These are phyloP conservation scores for Linhomoeus sp. DNA, from an alignment of 2,888 invertebrate species.

Conservation along the genomic window DNA sequence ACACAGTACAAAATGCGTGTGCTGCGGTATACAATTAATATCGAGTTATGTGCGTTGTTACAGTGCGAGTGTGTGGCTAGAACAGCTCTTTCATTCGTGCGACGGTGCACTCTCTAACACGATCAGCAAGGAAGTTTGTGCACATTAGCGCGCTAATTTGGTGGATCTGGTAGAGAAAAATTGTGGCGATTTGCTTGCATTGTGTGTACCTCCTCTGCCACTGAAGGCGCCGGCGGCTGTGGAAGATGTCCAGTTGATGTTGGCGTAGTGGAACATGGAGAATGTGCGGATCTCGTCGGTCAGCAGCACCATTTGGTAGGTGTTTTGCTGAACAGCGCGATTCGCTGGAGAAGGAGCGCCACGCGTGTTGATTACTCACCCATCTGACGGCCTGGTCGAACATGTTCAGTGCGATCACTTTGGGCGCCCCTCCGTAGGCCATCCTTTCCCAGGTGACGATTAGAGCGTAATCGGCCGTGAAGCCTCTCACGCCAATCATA, in stretches of 20 bases:
- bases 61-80: too few relatives aligned
- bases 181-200: too few relatives aligned
- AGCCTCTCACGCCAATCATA: conserved; percentile 58
- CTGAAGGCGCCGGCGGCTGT: conserved; percentile 51
- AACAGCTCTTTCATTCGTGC: too few relatives aligned
- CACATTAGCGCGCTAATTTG: too few relatives aligned
- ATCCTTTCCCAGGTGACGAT: conserved; percentile 87
- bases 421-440: conserved; percentile 41
- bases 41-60: too few relatives aligned
- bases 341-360: too few relatives aligned
- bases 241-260: conserved; percentile 70
- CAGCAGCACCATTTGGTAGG: conserved; percentile 76
- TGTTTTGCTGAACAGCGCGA: conserved; percentile 51
- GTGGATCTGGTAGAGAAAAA: too few relatives aligned
- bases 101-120: too few relatives aligned
- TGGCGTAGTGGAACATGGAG: conserved; percentile 74
- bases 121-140: too few relatives aligned
- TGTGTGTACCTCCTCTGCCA: conserved; percentile 14
- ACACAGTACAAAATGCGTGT: too few relatives aligned
- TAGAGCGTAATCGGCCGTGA: conserved; percentile 66
- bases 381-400: conserved; percentile 12
- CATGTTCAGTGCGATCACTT: conserved; percentile 10
- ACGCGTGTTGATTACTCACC: too few relatives aligned
- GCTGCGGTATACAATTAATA: too few relatives aligned
- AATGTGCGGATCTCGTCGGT: conserved; percentile 85